These are phyloP conservation scores for Megalops atlanticus DNA, from an alignment of 2,113 vertebrate genomes.

Conservation along the genomic window DNA sequence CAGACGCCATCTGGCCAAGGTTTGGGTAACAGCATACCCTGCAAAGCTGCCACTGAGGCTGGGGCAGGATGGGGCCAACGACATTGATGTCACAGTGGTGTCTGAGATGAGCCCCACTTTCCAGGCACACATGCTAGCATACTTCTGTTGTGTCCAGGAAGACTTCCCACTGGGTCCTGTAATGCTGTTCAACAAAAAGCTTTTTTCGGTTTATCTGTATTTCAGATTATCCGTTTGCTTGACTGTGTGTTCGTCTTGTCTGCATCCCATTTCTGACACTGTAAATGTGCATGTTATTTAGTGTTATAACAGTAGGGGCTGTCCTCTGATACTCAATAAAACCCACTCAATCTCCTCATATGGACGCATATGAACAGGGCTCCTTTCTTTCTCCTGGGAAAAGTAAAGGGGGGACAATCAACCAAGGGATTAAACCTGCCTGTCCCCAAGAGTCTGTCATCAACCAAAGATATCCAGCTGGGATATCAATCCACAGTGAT, in stretches of 20 bases:
- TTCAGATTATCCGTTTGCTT: neutral
- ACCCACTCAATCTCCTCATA: too few species aligned
- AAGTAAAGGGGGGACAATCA: neutral
- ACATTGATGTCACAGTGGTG: conserved; percentile 48
- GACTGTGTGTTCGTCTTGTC: neutral
- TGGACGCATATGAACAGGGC: too few species aligned
- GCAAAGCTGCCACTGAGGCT: conserved; percentile 23
- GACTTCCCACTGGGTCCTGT: neutral
- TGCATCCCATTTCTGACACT: too few species aligned
- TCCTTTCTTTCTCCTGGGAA: conserved; percentile 24
- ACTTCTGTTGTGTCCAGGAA: neutral
- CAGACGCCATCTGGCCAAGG: conserved; percentile 56
- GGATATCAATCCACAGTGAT: conserved; percentile 27
- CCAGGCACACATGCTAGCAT: neutral
- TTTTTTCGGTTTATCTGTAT: too few species aligned
- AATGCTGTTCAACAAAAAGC: neutral
- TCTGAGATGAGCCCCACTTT: neutral
- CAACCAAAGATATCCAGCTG: conserved; percentile 38
- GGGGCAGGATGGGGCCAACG: conserved; percentile 37
- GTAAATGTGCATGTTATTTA: too few species aligned
- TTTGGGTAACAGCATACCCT: conserved; percentile 33
- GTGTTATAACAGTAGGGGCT: too few species aligned
- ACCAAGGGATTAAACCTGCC: conserved; percentile 6
- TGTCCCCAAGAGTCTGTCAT: neutral
- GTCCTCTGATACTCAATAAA: too few species aligned